Conservation (phyloP, 2,797 vertebrate genomes). For the Serranus cabrilla region DNA sequence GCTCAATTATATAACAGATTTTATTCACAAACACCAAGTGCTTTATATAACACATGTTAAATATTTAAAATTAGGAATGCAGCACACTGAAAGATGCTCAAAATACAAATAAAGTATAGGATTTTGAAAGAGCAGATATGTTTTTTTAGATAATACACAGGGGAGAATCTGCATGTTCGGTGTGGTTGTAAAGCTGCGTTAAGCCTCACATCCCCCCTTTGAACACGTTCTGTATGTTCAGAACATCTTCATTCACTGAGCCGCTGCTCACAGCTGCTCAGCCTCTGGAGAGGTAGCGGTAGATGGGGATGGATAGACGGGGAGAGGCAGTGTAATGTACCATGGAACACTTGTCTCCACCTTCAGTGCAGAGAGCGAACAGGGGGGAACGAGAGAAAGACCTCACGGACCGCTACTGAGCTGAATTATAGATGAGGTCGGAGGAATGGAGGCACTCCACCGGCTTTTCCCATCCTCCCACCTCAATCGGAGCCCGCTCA, state of each 20-base stretch:
- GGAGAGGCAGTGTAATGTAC: constrained; percentile 42
- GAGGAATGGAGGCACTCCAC: constrained; percentile 57
- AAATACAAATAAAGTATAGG: too few relatives aligned
- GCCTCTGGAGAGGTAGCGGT: constrained; percentile 40
- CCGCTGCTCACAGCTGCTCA: constrained; percentile 23
- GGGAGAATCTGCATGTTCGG: background rate
- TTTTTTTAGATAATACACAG: too few relatives aligned
- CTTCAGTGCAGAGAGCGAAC: constrained; percentile 24
- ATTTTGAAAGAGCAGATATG: too few relatives aligned
- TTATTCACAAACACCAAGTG: background rate
- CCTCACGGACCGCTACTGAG: constrained; percentile 44
- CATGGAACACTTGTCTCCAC: constrained; percentile 45
- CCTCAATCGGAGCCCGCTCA: constrained; percentile 4
- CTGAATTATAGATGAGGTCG: constrained; percentile 77
- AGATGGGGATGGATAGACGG: constrained; percentile 33
- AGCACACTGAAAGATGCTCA: background rate
- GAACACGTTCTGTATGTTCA: background rate
- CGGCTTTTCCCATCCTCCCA: constrained; percentile 46
- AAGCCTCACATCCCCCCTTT: background rate
- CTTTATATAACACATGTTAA: background rate
- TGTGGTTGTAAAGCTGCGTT: background rate
- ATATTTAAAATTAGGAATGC: background rate
- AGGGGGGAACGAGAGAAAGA: constrained; percentile 43
- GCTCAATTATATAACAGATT: background rate
- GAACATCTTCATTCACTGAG: constrained; percentile 25